Base-by-base conservation (phyloP, 2,797 vertebrate genomes). In the Phataginus tricuspis region DNA sequence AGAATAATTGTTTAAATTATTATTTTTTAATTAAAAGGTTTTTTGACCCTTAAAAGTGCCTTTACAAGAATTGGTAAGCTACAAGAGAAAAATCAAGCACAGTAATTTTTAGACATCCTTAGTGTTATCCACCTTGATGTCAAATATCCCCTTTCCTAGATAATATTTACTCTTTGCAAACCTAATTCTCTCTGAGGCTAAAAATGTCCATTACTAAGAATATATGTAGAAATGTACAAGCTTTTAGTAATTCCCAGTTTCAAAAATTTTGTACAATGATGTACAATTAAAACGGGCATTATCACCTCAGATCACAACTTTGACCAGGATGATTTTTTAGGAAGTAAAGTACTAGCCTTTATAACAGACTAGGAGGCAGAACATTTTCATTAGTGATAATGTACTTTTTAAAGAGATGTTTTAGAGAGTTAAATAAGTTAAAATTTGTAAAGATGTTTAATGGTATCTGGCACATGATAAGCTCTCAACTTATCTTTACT, bases 381-480 rank as follows among this genome's bases (percentile, higher is more conserved):
- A 59, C 19, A 61, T 80, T 96, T 94, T 89, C 27, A 63, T 90
- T 94, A 74, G 19, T 74, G 25, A 68, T 78, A 72, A 42, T 18
- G 42, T 87, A 21, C 75, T 86, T 94, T 96, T 69, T 77, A 95
- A 72, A 59, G 64, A 66, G 53, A 72, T 51, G 7, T 72, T 86
- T 84, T 77, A 80, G 29, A 87, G n/a, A 63, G 18, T 74, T 69
- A 71, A 93, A 61, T 78, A 90, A 87, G 57, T 94, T 49, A 95
- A 96, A 94, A 89, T 12, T 34, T 51, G 19, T 77, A 83, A 91
- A 91, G 74, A n/a, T 59, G 74, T 91, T 96, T 94, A 59, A 68
- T 45, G 45, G 7, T 82, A 74, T 8, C 21, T 78, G 74, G 37
- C 61, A 61, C 4, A 31, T 63, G 68, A 21, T 2, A 42, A 68